Conservation (phyloP, 1,140 invertebrate genomes). For the Thaumetopoea pityocampa region DNA sequence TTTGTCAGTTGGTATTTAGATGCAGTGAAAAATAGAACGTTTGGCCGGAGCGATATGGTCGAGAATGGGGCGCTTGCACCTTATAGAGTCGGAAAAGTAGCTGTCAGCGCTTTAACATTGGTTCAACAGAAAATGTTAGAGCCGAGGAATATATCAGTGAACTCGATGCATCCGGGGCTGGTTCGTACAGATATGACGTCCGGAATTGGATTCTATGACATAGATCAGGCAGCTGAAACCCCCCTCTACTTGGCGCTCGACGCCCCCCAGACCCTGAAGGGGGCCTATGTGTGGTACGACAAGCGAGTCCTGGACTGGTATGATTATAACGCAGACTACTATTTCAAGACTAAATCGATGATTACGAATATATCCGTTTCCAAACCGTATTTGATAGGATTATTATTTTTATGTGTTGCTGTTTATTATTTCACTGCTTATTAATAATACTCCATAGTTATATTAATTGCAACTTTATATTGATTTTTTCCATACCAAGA, state of each 20-base stretch:
- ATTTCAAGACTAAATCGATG: constrained; percentile 35
- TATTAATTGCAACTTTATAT: no score
- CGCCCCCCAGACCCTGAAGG: constrained; percentile 48
- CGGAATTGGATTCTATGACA: constrained; percentile 78
- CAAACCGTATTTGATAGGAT: no score
- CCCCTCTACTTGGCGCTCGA: constrained; percentile 56
- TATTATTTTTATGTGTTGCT: no score
- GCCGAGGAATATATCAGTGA: constrained; percentile 78
- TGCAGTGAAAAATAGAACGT: constrained; percentile 38
- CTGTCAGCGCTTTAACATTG: constrained; percentile 78
- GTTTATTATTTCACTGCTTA: no score
- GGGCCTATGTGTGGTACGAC: constrained; percentile 66
- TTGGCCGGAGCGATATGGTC: constrained; percentile 56
- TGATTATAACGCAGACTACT: constrained; percentile 41
- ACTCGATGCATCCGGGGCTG: constrained; percentile 81
- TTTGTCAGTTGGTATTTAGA: constrained; percentile 81
- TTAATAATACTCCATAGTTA: no score
- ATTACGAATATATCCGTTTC: no score
- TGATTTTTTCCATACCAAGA: no score
- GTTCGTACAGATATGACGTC: constrained; percentile 85
- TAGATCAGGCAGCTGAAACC: constrained; percentile 78
- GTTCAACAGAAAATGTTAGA: constrained; percentile 79
- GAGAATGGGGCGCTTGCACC: constrained; percentile 77
- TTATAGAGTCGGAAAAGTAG: constrained; percentile 84
- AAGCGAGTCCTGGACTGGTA: constrained; percentile 54